Evolutionary conservation across 35 echinoderm and acorn worm species (phyloP).

Genomic region (Patiria miniata): DNA sequence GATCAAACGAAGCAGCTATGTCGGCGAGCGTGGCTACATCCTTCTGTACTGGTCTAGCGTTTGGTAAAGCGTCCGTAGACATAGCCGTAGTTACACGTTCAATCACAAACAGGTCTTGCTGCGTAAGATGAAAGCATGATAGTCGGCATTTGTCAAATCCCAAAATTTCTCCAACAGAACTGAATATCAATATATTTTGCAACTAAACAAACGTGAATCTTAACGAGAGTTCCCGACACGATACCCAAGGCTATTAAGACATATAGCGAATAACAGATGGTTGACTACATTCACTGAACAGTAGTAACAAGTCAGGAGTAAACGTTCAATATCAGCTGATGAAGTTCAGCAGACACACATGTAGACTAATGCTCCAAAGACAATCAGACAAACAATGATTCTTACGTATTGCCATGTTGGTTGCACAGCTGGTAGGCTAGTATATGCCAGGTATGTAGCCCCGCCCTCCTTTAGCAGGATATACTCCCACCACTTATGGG

Average conservation of each 20-base stretch:
- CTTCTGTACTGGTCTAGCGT: conserved; percentile 1
- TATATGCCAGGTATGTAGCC: conserved; percentile 56
- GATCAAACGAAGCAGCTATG: neutral
- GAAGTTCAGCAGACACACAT: too few relatives aligned
- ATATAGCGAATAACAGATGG: too few relatives aligned
- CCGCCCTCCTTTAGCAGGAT: conserved; percentile 85
- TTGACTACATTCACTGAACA: too few relatives aligned
- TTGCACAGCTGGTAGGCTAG: neutral
- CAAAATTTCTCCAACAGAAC: too few relatives aligned
- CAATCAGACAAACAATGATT: neutral
- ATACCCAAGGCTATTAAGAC: too few relatives aligned
- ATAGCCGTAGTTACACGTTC: neutral
- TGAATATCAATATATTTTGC: too few relatives aligned
- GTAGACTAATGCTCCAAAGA: too few relatives aligned
- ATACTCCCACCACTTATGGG: conserved; percentile 88
- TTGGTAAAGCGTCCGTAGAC: neutral
- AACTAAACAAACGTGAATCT: too few relatives aligned
- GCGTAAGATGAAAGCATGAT: neutral
- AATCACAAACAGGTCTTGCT: neutral
- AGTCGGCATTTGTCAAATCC: too few relatives aligned
- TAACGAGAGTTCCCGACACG: too few relatives aligned
- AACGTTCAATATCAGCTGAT: too few relatives aligned
- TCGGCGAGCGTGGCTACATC: neutral
- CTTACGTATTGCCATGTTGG: conserved; percentile 69
- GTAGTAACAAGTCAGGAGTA: too few relatives aligned